phyloP scores from a whole-genome alignment of 2,113 vertebrate species.

The Solenodon paradoxus region DNA sequence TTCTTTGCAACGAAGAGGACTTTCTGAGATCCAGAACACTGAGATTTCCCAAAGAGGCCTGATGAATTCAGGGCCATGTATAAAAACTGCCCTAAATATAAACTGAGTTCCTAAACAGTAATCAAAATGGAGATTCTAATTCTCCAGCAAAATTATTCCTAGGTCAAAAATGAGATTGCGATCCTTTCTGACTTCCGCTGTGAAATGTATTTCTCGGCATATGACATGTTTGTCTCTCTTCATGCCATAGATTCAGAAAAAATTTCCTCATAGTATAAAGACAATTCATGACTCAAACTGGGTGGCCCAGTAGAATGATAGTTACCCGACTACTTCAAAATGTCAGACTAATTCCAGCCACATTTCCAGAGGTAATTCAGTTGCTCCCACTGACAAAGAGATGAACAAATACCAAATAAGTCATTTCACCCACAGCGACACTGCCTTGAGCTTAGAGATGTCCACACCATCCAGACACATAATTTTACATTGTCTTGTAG shows the following conservation, averaged over 20 bases:
- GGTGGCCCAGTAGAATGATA: background rate
- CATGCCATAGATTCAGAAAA: background rate
- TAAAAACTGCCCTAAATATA: background rate
- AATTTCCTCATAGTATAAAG: background rate
- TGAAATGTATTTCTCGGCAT: background rate
- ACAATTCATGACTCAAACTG: background rate
- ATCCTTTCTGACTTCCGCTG: background rate
- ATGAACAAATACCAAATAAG: background rate
- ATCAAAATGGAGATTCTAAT: background rate
- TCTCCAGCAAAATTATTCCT: background rate
- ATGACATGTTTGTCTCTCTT: background rate
- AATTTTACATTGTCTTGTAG: background rate
- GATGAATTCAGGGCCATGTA: background rate
- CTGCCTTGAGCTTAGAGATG: too few relatives aligned
- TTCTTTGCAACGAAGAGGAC: background rate
- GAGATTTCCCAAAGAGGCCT: background rate
- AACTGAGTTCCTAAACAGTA: background rate
- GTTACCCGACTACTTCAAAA: too few relatives aligned
- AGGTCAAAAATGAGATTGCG: background rate
- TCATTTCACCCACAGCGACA: fast-evolving
- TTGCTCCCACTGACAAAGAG: background rate
- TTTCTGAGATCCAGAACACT: background rate
- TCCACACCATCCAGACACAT: background rate
- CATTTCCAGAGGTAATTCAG: background rate
- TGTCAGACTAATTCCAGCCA: background rate